Base-by-base conservation (phyloP, 2,888 invertebrate species). In the Pogonocherus hispidulus region DNA sequence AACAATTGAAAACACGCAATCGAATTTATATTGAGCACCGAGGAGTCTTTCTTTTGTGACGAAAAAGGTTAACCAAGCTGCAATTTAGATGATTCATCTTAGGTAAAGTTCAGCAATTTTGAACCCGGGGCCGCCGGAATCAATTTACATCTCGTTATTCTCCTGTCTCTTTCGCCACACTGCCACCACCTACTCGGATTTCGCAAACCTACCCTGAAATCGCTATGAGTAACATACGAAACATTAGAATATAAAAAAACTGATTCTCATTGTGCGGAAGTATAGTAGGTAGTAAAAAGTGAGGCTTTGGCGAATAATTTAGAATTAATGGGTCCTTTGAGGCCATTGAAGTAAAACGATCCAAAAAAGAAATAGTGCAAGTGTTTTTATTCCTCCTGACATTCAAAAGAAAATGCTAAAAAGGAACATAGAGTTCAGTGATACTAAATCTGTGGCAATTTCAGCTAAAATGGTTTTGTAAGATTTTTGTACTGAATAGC, bases 71-170 rank as follows among this genome's bases (percentile, higher is more conserved):
- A 82, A 82, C 80, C 81, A 80, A 80, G 80, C 80, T 79, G 80
- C 82, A 82, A 83, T 84, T 83, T 81, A 77, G 80, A 82, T 81
- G 82, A 83, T 83, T 83, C 82, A 81, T 83, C 83, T 83, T 83
- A 81, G 80, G 82, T 80, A 83, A 84, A 83, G 84, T 85, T 85
- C 83, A 82, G 83, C 83, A 84, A 84, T 84, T 84, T 82, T 80
- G 76, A 78, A 81, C 81, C 81, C 77, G 81, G 79, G 82, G 81
- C 83, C 79, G 78, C 81, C 80, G 80, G 83, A 84, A 84, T 84
- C 84, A 85, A 85, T 85, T 85, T 85, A 83, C 85, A 85, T 84
- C 83, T 84, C 84, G 84, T 84, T 84, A 84, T 83, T 82, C 79
- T 76, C 77, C 74, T 72, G 71, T 75, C 75, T 76, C 75, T 74